Conservation (phyloP, 64 coral and sea anemone genomes). For the Platygyra sinensis region DNA sequence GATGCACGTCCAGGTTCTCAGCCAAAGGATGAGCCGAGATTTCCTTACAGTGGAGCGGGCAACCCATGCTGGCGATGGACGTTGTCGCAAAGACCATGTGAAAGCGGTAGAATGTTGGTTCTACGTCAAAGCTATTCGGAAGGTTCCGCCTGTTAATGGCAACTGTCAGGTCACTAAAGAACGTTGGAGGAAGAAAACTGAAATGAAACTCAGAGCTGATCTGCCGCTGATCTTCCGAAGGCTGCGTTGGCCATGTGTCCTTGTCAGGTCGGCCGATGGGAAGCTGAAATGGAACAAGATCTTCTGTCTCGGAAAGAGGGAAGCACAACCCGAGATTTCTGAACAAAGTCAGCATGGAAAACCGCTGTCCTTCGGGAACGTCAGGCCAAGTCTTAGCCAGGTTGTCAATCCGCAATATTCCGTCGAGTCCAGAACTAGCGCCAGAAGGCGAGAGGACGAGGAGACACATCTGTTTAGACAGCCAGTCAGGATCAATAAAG, state of each 20-base stretch:
- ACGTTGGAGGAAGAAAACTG: conserved; percentile 83
- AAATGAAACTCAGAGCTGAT: conserved; percentile 76
- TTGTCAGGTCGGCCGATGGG: conserved; percentile 63
- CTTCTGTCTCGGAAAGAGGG: conserved; percentile 64
- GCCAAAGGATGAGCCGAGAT: conserved; percentile 20
- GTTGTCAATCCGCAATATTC: conserved; percentile 65
- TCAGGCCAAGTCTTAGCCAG: conserved; percentile 78
- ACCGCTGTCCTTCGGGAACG: conserved; percentile 28
- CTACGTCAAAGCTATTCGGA: conserved; percentile 5
- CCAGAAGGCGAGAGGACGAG: conserved; percentile 55
- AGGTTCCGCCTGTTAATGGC: conserved; percentile 42
- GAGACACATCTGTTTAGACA: conserved; percentile 66
- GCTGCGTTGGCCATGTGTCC: conserved; percentile 58
- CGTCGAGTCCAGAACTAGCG: conserved; percentile 53
- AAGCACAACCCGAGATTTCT: conserved; percentile 75
- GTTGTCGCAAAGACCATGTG: conserved; percentile 75
- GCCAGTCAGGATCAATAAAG: conserved; percentile 83
- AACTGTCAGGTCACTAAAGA: conserved; percentile 78
- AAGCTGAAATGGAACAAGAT: conserved; percentile 74
- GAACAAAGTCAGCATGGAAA: conserved; percentile 62
- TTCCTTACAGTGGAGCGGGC: conserved; percentile 32
- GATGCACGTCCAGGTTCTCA: conserved; percentile 43
- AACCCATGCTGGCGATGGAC: conserved; percentile 52
- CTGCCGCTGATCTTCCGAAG: conserved; percentile 54
- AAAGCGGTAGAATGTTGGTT: conserved; percentile 73